Evolutionary conservation across 2,888 invertebrate species (phyloP).

Genomic region (Linnaemya tessellans): DNA sequence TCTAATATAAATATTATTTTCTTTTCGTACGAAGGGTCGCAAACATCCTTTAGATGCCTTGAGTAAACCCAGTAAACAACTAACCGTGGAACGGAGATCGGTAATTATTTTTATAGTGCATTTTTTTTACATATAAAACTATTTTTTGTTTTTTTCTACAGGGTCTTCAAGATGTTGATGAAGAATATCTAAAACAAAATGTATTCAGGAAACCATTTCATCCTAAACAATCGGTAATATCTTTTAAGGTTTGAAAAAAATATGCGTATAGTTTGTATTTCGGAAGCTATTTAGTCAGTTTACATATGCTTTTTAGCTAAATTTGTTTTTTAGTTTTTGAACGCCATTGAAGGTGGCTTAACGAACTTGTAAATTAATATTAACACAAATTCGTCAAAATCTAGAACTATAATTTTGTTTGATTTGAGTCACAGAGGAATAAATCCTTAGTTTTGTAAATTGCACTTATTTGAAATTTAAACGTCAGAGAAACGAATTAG

Average conservation of each 20-base stretch:
- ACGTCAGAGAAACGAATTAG: too few species aligned
- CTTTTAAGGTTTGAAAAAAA: slow-evolving; percentile 1
- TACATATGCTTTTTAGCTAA: too few species aligned
- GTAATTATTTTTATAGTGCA: slow-evolving; percentile 62
- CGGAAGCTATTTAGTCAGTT: not conserved
- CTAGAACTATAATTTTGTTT: too few species aligned
- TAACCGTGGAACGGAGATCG: slow-evolving; percentile 78
- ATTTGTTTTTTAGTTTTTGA: too few species aligned
- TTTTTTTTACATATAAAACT: not conserved
- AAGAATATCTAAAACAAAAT: slow-evolving; percentile 77
- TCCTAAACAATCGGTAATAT: slow-evolving; percentile 71
- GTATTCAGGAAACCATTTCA: slow-evolving; percentile 74
- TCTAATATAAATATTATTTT: not conserved
- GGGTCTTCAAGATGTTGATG: slow-evolving; percentile 80
- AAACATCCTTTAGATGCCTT: slow-evolving; percentile 81
- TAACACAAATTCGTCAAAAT: too few species aligned
- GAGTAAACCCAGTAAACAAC: slow-evolving; percentile 77
- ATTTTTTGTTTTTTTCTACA: slow-evolving; percentile 26
- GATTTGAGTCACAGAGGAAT: too few species aligned
- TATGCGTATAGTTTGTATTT: not conserved
- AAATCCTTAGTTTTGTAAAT: too few species aligned
- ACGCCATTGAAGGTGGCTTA: too few species aligned
- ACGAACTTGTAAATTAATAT: too few species aligned
- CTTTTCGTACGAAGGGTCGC: slow-evolving; percentile 60
- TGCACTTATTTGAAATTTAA: too few species aligned